A percentile compares a stretch with the other conserved stretches of the same genome.
Evolutionary conservation across 1,140 invertebrate species (phyloP).

Genomic region (Papilio dardanus): DNA sequence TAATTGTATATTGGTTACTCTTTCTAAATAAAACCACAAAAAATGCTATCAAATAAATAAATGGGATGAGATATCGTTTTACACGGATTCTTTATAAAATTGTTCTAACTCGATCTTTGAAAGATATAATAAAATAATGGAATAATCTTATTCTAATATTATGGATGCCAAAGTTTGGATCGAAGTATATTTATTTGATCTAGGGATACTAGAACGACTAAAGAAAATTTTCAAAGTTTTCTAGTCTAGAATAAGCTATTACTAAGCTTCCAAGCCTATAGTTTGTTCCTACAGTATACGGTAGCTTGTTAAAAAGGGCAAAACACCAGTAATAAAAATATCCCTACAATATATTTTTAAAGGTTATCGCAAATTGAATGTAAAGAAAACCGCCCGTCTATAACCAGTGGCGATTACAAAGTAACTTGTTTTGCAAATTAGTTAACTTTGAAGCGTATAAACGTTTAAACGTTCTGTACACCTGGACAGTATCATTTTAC

Average conservation of each 20-base stretch:
- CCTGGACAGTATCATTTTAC: conserved; percentile 29
- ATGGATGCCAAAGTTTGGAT: too few species aligned
- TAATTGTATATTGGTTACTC: conserved; percentile 15
- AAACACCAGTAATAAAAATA: background rate
- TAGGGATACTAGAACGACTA: too few species aligned
- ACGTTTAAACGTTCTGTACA: conserved; percentile 3
- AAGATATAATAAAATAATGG: background rate
- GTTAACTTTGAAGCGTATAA: background rate
- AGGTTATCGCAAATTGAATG: background rate
- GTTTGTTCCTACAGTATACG: background rate
- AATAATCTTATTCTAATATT: too few species aligned
- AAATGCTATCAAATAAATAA: conserved; percentile 20
- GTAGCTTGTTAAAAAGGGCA: background rate
- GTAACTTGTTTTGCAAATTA: conserved; percentile 7
- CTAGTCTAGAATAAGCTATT: too few species aligned
- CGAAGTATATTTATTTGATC: too few species aligned
- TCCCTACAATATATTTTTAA: background rate
- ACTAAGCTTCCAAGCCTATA: too few species aligned
- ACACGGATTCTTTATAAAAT: conserved; percentile 5
- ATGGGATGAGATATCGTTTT: conserved; percentile 9
- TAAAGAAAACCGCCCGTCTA: background rate
- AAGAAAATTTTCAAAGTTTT: too few species aligned
- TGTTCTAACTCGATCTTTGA: conserved; percentile 4
- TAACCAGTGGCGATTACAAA: background rate
- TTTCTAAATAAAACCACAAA: background rate